These are phyloP conservation scores for Corydoras sp. DNA, from an alignment of 2,113 vertebrate genomes.

Conservation along the genomic window DNA sequence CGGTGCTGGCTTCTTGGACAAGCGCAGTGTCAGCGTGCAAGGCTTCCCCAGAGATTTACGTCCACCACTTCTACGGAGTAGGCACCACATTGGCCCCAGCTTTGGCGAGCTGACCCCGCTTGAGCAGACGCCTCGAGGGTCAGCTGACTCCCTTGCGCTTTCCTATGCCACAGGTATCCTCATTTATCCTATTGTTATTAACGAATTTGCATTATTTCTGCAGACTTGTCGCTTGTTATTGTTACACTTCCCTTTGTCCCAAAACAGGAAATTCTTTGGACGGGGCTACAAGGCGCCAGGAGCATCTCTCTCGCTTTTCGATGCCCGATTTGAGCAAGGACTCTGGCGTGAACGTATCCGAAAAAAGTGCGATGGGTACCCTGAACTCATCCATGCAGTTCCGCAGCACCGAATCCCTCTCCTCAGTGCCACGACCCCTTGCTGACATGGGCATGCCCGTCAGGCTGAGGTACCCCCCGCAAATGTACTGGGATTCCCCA, in stretches of 20 bases:
- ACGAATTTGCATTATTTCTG: conserved; percentile 13
- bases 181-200: conserved; percentile 23
- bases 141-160: conserved; percentile 87
- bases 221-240: too few relatives aligned
- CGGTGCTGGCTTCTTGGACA: conserved; percentile 78
- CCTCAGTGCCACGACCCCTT: conserved; percentile 74
- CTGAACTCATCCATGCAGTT: conserved; percentile 87
- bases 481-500: conserved; percentile 73
- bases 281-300: conserved; percentile 82
- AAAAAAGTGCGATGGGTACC: conserved; percentile 89
- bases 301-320: conserved; percentile 91
- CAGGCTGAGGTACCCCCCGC: conserved; percentile 66
- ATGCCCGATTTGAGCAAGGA: conserved; percentile 99
- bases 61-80: conserved; percentile 74
- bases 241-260: conserved; percentile 16
- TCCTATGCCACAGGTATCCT: conserved; percentile 83
- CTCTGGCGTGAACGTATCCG: conserved; percentile 89
- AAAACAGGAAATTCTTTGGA: conserved; percentile 80
- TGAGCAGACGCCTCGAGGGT: conserved; percentile 86
- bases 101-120: conserved; percentile 83
- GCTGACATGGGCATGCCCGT: conserved; percentile 79
- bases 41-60: conserved; percentile 74
- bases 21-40: conserved; percentile 81
- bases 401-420: conserved; percentile 85
- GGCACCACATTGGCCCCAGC: conserved; percentile 89